Evolutionary conservation across 2,113 vertebrate genomes (phyloP).

Genomic region (Paedocypris sp.): DNA sequence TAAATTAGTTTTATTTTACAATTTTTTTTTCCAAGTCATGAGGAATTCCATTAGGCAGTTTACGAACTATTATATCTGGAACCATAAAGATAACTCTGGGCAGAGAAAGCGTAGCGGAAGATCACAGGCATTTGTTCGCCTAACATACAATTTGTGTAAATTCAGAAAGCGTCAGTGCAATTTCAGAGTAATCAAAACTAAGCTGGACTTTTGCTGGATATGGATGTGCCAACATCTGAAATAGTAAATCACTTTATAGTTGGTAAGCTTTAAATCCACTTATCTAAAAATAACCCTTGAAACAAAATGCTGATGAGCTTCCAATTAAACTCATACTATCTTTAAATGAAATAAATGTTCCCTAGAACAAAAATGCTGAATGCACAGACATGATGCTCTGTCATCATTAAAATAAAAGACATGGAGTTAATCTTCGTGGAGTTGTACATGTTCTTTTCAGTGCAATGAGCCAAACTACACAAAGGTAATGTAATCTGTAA

Average conservation of each 20-base stretch:
- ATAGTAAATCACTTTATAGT: conserved; percentile 42
- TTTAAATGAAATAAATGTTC: conserved; percentile 46
- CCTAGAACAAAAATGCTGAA: conserved; percentile 54
- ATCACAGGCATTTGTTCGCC: conserved; percentile 32
- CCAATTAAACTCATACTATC: conserved; percentile 54
- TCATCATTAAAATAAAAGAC: conserved; percentile 46
- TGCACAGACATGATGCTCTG: conserved; percentile 48
- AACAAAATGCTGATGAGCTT: conserved; percentile 47
- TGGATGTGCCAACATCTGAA: not conserved
- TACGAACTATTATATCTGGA: too few species aligned
- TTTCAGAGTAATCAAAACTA: conserved; percentile 45
- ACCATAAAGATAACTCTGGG: conserved; percentile 23
- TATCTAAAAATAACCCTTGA: conserved; percentile 45
- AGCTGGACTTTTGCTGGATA: conserved; percentile 33
- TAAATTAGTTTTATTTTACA: too few species aligned
- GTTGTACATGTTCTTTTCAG: conserved; percentile 56
- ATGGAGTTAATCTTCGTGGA: conserved; percentile 52
- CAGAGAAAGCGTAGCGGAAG: conserved; percentile 39
- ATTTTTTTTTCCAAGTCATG: too few species aligned
- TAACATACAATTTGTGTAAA: too few species aligned
- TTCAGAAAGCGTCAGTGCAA: conserved; percentile 36
- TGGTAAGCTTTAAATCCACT: conserved; percentile 52
- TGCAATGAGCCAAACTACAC: conserved; percentile 47
- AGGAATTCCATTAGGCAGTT: too few species aligned
- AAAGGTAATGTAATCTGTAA: conserved; percentile 52